These are phyloP conservation scores for Apodemia duryi DNA, from an alignment of 2,888 invertebrate genomes.

Conservation along the genomic window DNA sequence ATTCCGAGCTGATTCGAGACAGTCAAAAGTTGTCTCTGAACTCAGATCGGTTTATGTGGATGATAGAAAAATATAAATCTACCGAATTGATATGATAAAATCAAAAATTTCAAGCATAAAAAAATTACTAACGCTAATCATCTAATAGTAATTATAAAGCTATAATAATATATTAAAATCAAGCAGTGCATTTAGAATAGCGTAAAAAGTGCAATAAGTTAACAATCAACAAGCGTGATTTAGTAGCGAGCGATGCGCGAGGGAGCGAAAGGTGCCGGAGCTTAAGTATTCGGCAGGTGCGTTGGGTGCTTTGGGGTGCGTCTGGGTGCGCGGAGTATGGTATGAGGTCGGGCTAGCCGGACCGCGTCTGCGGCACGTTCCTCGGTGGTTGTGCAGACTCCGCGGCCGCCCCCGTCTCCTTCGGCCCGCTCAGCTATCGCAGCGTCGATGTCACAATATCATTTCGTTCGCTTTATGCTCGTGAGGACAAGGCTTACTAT, in stretches of 20 bases:
- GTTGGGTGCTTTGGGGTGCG: constrained; percentile 29
- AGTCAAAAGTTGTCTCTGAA: constrained; percentile 22
- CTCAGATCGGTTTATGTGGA: constrained; percentile 48
- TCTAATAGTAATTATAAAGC: neutral
- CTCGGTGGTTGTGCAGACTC: constrained; percentile 56
- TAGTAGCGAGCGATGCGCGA: constrained; percentile 15
- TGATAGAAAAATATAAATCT: constrained; percentile 67
- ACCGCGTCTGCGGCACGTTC: constrained; percentile 55
- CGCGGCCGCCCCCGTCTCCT: constrained; percentile 70
- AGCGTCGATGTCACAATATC: constrained; percentile 72
- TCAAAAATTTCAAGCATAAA: constrained; percentile 27
- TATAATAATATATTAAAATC: neutral
- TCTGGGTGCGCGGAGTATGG: constrained; percentile 52
- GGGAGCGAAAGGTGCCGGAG: constrained; percentile 13
- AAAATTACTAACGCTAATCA: constrained; percentile 12
- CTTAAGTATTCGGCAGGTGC: constrained; percentile 3
- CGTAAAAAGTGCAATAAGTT: constrained; percentile 5
- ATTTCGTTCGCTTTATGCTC: constrained; percentile 75
- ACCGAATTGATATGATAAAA: constrained; percentile 40
- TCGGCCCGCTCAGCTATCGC: constrained; percentile 65
- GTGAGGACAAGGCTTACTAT: constrained; percentile 80
- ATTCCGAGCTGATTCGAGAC: constrained; percentile 45
- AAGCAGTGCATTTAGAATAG: constrained; percentile 15
- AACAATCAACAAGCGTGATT: constrained; percentile 13
- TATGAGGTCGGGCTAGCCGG: constrained; percentile 47